A percentile compares a stretch with the other conserved stretches of the same genome.
These are phyloP conservation scores for Cranoglanis bouderius DNA, from an alignment of 2,113 vertebrate genomes.

Conservation along the genomic window DNA sequence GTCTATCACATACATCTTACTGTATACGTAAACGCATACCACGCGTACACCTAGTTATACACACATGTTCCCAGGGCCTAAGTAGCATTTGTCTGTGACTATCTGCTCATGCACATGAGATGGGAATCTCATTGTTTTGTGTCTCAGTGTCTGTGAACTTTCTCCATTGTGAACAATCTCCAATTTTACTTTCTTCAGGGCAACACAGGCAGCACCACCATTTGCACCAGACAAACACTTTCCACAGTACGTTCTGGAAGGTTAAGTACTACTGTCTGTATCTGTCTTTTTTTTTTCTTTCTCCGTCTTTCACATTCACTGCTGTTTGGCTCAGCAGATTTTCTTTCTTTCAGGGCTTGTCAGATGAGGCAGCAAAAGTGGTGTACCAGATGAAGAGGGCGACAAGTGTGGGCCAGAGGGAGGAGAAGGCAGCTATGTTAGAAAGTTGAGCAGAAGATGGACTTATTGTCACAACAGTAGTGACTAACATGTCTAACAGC, in stretches of 20 bases:
- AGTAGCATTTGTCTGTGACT: slow-evolving; percentile 1
- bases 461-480: not conserved
- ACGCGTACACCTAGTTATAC: not conserved
- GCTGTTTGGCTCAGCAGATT: not conserved
- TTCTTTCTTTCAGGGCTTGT: slow-evolving; percentile 58
- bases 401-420: slow-evolving; percentile 53
- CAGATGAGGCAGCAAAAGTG: slow-evolving; percentile 73
- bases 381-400: slow-evolving; percentile 77
- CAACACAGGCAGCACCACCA: not conserved
- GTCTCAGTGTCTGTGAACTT: too few species aligned
- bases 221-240: not conserved
- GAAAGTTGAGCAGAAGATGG: slow-evolving; percentile 21
- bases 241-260: slow-evolving; percentile 19
- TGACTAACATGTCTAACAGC: not conserved
- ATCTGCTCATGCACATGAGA: not conserved
- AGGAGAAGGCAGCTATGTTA: not conserved
- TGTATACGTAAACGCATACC: not conserved
- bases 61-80: not conserved
- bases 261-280: not conserved
- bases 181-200: slow-evolving; percentile 16
- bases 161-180: too few species aligned
- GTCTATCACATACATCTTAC: not conserved
- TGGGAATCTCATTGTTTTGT: too few species aligned
- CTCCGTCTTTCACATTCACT: not conserved
- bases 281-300: not conserved